phyloP scores from a whole-genome alignment of 1,140 invertebrate genomes.

The Lepidurus apus region DNA sequence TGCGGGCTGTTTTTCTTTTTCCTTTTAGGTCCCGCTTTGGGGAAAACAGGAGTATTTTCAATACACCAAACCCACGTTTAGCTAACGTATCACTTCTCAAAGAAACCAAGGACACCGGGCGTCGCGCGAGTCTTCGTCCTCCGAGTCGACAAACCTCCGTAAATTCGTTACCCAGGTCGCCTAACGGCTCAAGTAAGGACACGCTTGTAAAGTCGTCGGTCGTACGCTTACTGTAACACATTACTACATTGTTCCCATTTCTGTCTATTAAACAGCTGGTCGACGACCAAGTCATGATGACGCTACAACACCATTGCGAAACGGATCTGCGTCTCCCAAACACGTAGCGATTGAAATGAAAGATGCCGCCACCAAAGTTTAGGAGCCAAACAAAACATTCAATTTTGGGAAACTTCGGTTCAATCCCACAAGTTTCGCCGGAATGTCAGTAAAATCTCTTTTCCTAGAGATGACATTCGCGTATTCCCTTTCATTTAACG shows the following conservation, averaged over 20 bases:
- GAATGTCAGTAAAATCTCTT: constrained; percentile 1
- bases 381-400: not conserved
- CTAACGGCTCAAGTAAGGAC: constrained; percentile 20
- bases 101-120: constrained; percentile 26
- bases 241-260: not conserved
- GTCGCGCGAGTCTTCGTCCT: constrained; percentile 25
- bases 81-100: constrained; percentile 34
- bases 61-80: constrained; percentile 73
- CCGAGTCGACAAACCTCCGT: constrained; percentile 29
- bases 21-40: constrained; percentile 75
- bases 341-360: constrained; percentile 26
- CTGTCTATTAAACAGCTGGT: not conserved
- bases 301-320: not conserved
- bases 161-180: constrained; percentile 23
- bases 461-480: not conserved
- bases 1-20: not conserved
- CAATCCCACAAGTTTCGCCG: not conserved
- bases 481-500: not conserved
- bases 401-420: not conserved
- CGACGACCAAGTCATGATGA: not conserved
- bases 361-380: constrained; percentile 21
- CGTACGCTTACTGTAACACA: not conserved
- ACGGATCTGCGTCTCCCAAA: constrained; percentile 17
- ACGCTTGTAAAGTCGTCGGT: not conserved
- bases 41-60: constrained; percentile 87